phyloP scores from a whole-genome alignment of 2,113 vertebrate genomes.

The Psilopogon haemacephalus region DNA sequence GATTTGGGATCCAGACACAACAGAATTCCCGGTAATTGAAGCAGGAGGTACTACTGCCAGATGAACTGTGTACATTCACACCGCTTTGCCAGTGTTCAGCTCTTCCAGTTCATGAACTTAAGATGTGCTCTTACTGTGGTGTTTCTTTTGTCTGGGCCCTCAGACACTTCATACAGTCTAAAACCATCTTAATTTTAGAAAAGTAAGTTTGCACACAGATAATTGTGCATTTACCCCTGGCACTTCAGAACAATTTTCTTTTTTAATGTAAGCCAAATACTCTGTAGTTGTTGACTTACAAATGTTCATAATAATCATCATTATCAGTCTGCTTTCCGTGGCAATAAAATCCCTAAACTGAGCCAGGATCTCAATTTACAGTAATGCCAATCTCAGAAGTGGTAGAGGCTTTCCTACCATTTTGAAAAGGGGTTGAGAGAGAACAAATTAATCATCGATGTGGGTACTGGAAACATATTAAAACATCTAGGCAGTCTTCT shows the following conservation, averaged over 20 bases:
- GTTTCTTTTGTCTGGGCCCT: neutral
- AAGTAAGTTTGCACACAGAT: neutral
- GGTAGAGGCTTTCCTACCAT: slow-evolving; percentile 8
- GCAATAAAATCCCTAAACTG: slow-evolving; percentile 36
- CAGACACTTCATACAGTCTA: neutral
- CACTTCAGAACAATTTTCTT: slow-evolving; percentile 4
- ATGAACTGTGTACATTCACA: neutral
- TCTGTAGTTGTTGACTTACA: slow-evolving; percentile 25
- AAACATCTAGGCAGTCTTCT: slow-evolving; percentile 30
- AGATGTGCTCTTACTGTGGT: neutral
- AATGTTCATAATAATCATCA: slow-evolving; percentile 30
- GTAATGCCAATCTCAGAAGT: slow-evolving; percentile 31
- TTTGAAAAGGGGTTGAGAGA: slow-evolving; percentile 47
- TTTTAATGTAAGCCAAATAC: slow-evolving; percentile 12
- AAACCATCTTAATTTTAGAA: neutral
- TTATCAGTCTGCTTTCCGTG: slow-evolving; percentile 47
- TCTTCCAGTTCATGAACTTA: neutral
- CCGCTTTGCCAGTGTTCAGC: neutral
- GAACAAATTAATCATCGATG: slow-evolving; percentile 37
- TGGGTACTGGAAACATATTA: slow-evolving; percentile 40
- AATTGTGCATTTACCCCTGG: slow-evolving; percentile 3
- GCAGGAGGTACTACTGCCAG: neutral
- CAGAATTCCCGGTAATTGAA: neutral
- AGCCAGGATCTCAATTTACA: slow-evolving; percentile 4
- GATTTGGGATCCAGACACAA: neutral